Evolutionary conservation across 30 jellyfish, hydroid and myxozoan species (phyloP), one percentile per base, ranked within the genome.

Genomic region (Pelagia noctiluca): DNA sequence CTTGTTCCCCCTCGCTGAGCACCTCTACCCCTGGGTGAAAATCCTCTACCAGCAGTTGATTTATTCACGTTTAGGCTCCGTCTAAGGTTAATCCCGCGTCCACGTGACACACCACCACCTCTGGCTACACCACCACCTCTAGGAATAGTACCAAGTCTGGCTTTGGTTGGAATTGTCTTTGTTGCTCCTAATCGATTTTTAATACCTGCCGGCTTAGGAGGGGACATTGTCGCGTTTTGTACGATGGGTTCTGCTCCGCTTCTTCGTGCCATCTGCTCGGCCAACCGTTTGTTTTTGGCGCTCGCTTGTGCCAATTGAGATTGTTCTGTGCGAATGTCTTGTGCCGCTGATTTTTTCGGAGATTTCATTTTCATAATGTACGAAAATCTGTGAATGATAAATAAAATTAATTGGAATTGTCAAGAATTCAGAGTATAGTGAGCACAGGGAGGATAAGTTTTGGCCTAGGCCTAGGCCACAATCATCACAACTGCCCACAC

Each of bases 191-290:
- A 66, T 35, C 92, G 85, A 61, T 54, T 82, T 50, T 82, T 82
- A 1, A 82, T 71, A 70, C 75, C 57, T n/a, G 60, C 75, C 5
- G 74, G 13, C 33, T 60, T 75, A 19, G 12, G 7, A 4, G 77
- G 28, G 72, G 72, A 60, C 72, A 12, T 18, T 32, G 36, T 73
- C 18, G 49, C 36, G 0, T 37, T 46, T 0, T 71, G 80, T n/a
- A n/a, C n/a, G n/a, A n/a, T n/a, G 37, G 62, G 52, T 28, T 34
- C 75, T 3, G 64, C 23, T 4, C 93, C 97, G 8, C 90, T 19
- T 53, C 97, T 70, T 26, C 93, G 89, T 18, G 96, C 72, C 97
- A 90, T 90, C 71, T 90, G 97, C 50, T 90, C 97, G 0, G 97
- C 97, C 32, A 90, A 90, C 34, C 97, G 87, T 24, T 93, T 79